phyloP scores from a whole-genome alignment of 1,140 invertebrate species.

The Ips typographus region DNA sequence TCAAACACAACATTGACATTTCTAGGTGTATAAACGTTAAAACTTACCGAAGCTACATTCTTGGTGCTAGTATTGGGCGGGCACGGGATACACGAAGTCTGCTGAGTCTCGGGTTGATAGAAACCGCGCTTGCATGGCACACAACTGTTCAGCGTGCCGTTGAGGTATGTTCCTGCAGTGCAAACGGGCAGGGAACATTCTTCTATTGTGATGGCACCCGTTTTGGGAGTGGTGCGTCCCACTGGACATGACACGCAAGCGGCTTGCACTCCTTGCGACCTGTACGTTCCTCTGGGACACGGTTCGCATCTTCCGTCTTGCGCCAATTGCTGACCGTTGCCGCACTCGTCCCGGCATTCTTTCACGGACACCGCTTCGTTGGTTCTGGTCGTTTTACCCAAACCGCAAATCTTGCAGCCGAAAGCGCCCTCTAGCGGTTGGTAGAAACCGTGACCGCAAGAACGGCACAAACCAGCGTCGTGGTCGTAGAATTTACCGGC shows the following conservation, averaged over 20 bases:
- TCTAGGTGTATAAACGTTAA: constrained; percentile 3
- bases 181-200: constrained; percentile 92
- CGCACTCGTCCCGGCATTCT: constrained; percentile 90
- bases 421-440: constrained; percentile 91
- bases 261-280: constrained; percentile 75
- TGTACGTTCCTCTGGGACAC: constrained; percentile 87
- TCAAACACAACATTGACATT: not conserved
- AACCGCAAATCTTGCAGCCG: constrained; percentile 82
- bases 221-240: constrained; percentile 83
- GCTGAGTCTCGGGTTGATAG: constrained; percentile 90
- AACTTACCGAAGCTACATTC: constrained; percentile 74
- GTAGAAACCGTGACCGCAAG: constrained; percentile 93
- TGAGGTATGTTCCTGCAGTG: constrained; percentile 81
- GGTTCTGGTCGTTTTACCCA: constrained; percentile 91
- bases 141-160: constrained; percentile 82
- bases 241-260: constrained; percentile 86
- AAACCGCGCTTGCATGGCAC: constrained; percentile 87
- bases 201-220: constrained; percentile 79
- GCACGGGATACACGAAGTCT: constrained; percentile 84
- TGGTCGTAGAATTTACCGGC: constrained; percentile 91
- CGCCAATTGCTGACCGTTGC: constrained; percentile 84
- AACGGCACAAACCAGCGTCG: constrained; percentile 77
- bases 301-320: constrained; percentile 88
- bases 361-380: constrained; percentile 84
- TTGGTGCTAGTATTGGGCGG: constrained; percentile 92